phyloP scores from a whole-genome alignment of 2,797 vertebrate genomes.

The Phoebastria nigripes region DNA sequence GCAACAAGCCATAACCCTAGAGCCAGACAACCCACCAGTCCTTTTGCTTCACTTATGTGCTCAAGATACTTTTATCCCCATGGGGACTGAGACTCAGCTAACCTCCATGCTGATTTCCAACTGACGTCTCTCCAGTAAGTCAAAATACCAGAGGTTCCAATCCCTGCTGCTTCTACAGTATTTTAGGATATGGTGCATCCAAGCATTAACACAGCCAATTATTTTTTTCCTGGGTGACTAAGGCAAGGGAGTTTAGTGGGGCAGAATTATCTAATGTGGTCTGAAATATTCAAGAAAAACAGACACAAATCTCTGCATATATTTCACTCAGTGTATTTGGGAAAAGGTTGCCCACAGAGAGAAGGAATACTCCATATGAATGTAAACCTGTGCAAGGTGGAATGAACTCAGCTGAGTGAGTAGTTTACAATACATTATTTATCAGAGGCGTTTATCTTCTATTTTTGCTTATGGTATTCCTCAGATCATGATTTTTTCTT shows the following conservation, averaged over 20 bases:
- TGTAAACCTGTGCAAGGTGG: slow-evolving; percentile 10
- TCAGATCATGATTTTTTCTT: not conserved
- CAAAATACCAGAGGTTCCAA: not conserved
- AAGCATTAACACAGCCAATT: not conserved
- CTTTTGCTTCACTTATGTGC: not conserved
- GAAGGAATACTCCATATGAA: not conserved
- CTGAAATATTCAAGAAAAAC: slow-evolving; percentile 13
- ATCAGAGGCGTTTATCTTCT: not conserved
- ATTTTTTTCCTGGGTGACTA: not conserved
- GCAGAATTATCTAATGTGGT: not conserved
- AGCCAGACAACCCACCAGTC: not conserved
- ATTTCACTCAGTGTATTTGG: slow-evolving; percentile 28
- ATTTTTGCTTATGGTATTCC: not conserved
- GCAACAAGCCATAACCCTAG: not conserved
- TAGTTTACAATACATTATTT: slow-evolving; percentile 6
- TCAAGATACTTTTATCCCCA: not conserved
- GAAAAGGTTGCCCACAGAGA: slow-evolving; percentile 19
- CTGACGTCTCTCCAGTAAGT: not conserved
- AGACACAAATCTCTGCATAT: not conserved
- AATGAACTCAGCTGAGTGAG: not conserved
- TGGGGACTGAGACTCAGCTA: not conserved
- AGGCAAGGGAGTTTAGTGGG: not conserved
- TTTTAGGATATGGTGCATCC: not conserved
- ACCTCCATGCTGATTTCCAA: not conserved
- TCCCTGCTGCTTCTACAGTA: not conserved